A percentile compares a stretch with the other conserved stretches of the same genome.
These are phyloP conservation scores for Peribatodes rhomboidaria DNA, from an alignment of 2,888 invertebrate species.

Conservation along the genomic window DNA sequence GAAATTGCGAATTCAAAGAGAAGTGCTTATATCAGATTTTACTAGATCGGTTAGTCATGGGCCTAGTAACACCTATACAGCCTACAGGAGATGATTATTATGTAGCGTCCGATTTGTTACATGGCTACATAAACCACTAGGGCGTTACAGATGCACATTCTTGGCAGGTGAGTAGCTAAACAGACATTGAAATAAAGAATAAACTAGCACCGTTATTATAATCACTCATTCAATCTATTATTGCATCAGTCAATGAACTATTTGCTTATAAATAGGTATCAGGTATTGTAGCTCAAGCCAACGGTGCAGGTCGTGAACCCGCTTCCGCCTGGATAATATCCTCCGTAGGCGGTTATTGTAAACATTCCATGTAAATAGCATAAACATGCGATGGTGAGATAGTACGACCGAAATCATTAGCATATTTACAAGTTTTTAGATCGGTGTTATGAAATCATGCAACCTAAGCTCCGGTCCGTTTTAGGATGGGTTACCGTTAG, in stretches of 20 bases:
- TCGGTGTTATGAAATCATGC: background rate
- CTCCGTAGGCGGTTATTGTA: conserved; percentile 39
- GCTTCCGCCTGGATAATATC: conserved; percentile 47
- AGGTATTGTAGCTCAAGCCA: conserved; percentile 34
- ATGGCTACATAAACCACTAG: too few relatives aligned
- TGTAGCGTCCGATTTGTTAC: too few relatives aligned
- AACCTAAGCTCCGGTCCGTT: too few relatives aligned
- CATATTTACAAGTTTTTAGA: background rate
- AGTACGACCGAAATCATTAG: conserved; percentile 1
- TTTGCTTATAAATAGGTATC: conserved; percentile 39
- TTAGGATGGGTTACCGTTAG: background rate
- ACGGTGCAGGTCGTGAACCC: conserved; percentile 44
- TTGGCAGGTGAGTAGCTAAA: too few relatives aligned
- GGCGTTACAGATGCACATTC: too few relatives aligned
- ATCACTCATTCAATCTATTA: background rate
- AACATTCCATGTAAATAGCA: conserved; percentile 30
- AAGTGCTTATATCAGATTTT: background rate
- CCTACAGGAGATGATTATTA: too few relatives aligned
- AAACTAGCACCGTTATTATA: background rate
- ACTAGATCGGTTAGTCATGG: too few relatives aligned
- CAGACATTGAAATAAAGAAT: background rate
- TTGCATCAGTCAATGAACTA: conserved; percentile 33
- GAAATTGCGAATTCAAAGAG: background rate
- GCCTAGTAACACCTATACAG: too few relatives aligned
- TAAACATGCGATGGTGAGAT: conserved; percentile 16